Conservation (phyloP, 2,113 vertebrate genomes). For the Pterocles gutturalis region DNA sequence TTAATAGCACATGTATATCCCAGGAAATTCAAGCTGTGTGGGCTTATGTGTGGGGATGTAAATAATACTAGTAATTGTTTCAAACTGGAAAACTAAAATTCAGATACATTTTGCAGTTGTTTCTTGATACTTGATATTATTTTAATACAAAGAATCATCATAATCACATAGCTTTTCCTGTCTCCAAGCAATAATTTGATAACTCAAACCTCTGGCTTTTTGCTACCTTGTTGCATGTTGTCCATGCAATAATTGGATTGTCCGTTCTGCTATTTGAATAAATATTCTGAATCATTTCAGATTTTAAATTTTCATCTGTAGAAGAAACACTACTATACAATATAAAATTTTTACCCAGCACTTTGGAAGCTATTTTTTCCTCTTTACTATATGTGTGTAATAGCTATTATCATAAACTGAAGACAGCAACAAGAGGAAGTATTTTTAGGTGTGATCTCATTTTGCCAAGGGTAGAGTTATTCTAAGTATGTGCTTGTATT, state of each 20-base stretch:
- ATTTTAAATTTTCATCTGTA: background rate
- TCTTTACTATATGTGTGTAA: conserved; percentile 24
- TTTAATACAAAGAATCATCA: background rate
- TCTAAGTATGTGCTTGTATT: conserved; percentile 64
- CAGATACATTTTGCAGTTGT: background rate
- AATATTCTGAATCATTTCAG: background rate
- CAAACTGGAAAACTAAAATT: conserved; percentile 29
- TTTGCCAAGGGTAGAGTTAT: conserved; percentile 63
- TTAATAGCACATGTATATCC: conserved; percentile 16
- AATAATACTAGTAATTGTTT: conserved; percentile 23
- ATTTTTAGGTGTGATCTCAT: conserved; percentile 71
- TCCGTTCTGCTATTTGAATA: background rate
- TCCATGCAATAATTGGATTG: background rate
- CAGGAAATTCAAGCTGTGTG: conserved; percentile 26
- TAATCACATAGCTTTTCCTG: background rate
- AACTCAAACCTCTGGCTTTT: background rate
- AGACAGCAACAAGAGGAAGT: conserved; percentile 61
- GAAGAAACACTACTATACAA: background rate
- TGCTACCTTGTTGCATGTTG: background rate
- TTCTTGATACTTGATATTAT: background rate
- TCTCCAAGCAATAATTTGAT: background rate
- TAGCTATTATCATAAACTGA: conserved; percentile 53
- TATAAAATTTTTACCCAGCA: background rate
- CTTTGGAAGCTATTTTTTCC: conserved; percentile 12
- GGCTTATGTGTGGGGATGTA: background rate